Conservation (phyloP, 2,888 invertebrate genomes). For the Megaustenia siamemsis region DNA sequence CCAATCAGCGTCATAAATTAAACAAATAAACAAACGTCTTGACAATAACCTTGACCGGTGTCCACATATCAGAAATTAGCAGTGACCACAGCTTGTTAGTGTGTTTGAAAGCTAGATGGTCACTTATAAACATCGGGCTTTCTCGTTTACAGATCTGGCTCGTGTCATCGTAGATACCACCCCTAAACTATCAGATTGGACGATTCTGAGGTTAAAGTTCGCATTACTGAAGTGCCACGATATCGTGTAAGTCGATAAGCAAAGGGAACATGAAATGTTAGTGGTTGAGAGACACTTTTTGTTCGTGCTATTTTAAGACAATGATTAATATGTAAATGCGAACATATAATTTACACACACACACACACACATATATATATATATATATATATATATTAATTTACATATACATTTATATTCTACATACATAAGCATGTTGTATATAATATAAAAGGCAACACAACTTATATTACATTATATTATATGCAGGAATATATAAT, state of each 20-base stretch:
- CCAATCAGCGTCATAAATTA: background rate
- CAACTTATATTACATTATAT: no score
- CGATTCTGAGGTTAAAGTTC: constrained; percentile 25
- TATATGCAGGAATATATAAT: no score
- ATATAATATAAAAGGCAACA: no score
- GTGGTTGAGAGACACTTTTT: background rate
- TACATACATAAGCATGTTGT: background rate
- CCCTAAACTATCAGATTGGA: background rate
- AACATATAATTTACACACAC: background rate
- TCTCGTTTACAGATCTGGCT: constrained; percentile 20
- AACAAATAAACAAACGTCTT: background rate
- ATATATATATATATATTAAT: constrained; percentile 8
- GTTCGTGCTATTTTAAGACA: background rate
- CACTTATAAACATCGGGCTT: constrained; percentile 11
- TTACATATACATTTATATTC: background rate
- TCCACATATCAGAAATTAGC: background rate
- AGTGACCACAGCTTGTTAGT: constrained; percentile 6
- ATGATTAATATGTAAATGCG: background rate
- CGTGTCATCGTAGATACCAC: constrained; percentile 11
- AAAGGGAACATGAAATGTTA: background rate
- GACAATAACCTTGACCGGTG: background rate
- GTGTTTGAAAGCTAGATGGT: constrained; percentile 34
- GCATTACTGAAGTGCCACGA: background rate
- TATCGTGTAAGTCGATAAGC: background rate
- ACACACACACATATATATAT: background rate